Evolutionary conservation across 2,113 vertebrate genomes (phyloP).

Genomic region (Aphelocoma coerulescens): DNA sequence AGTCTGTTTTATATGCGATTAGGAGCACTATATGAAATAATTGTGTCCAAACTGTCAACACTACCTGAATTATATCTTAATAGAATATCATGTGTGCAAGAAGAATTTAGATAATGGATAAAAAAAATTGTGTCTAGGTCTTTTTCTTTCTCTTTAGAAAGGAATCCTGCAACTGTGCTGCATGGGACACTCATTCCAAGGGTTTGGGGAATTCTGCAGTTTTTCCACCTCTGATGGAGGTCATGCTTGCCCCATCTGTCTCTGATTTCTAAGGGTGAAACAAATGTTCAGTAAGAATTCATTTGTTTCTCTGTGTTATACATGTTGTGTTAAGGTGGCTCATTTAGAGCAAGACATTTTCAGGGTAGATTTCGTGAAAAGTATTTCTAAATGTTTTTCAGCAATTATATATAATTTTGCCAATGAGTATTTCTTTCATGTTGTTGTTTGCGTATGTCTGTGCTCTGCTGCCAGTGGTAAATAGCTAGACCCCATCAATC

Average conservation of each 20-base stretch:
- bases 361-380: not conserved
- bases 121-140: not conserved
- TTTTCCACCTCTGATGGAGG: not conserved
- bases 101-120: not conserved
- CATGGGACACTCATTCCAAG: not conserved
- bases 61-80: not conserved
- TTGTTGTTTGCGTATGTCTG: not conserved
- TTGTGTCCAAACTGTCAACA: not conserved
- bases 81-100: not conserved
- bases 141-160: not conserved
- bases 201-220: not conserved
- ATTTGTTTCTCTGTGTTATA: not conserved
- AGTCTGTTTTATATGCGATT: not conserved
- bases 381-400: not conserved
- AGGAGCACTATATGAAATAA: not conserved
- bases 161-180: not conserved
- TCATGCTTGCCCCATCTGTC: not conserved
- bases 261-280: not conserved
- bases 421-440: not conserved
- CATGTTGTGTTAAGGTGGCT: fast-evolving
- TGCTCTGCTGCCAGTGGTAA: not conserved
- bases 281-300: not conserved
- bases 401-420: not conserved
- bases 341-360: not conserved
- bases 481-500: not conserved